These are phyloP conservation scores for Oryzias sinensis DNA, from an alignment of 2,797 vertebrate genomes.

Conservation along the genomic window DNA sequence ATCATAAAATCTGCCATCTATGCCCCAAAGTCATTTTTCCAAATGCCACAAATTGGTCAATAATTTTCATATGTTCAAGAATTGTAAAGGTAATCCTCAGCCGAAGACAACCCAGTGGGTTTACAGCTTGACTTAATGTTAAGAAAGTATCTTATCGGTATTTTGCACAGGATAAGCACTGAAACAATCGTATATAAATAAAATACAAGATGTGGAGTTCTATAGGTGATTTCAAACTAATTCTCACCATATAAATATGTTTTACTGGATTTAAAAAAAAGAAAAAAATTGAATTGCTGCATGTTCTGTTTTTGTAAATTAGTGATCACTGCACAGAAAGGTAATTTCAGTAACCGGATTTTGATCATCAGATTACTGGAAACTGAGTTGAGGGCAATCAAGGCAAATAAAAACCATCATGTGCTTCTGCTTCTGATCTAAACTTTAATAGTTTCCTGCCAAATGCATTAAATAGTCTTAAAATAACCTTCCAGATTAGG, in stretches of 20 bases:
- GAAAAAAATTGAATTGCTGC: too few species aligned
- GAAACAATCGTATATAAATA: too few species aligned
- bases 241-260: too few species aligned
- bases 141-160: too few species aligned
- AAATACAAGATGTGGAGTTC: too few species aligned
- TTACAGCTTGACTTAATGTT: neutral
- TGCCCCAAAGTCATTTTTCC: conserved; percentile 8
- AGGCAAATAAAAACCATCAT: neutral
- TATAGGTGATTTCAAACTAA: too few species aligned
- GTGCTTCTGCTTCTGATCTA: neutral
- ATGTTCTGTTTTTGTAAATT: too few species aligned
- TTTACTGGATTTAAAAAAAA: too few species aligned
- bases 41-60: conserved; percentile 4
- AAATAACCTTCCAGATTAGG: conserved; percentile 35
- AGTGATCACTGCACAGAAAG: too few species aligned
- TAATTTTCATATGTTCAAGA: neutral
- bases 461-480: conserved; percentile 28
- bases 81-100: neutral
- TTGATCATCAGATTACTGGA: neutral
- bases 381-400: neutral
- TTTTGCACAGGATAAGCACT: too few species aligned
- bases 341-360: too few species aligned
- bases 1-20: neutral
- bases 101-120: neutral
- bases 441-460: conserved; percentile 6